Evolutionary conservation across 2,113 vertebrate species (phyloP), one percentile per base, ranked within the genome.

Genomic region (Danionella cerebrum): DNA sequence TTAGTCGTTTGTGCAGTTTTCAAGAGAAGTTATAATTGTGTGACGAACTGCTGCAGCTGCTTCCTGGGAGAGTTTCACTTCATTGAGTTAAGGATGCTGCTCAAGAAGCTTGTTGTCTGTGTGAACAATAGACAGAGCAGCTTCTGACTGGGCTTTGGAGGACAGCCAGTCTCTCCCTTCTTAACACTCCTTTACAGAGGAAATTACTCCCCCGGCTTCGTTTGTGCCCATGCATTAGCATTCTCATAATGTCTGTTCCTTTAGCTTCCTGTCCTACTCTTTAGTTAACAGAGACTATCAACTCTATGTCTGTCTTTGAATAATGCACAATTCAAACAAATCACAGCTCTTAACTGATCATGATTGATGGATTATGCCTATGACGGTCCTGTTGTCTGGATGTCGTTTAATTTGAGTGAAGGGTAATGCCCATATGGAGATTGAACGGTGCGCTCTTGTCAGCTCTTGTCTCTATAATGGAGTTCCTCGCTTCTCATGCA

Each of bases 301-400:
- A n/a, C 60, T 63, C 10, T 2, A 6, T 10, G 13, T 29, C 41
- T 51, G 22, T 51, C 42, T 60, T 25, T 66, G 67, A 60, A 39
- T 70, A 66, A 66, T 70, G 50, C 29, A 59, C 14, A 21, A 18
- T 47, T 57, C 60, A 51, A 22, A 41, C 22, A 50, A 16, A 41
- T 39, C 33, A 33, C 24, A 14, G 14, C 35, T 41, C 33, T 25
- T 38, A 35, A 47, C 66, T 52, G 50, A 57, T 63, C 51, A 48
- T 44, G 3, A 18, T 55, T 22, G 71, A 48, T 64, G 18, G 13
- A 22, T 35, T 64, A 10, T 22, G 11, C 42, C 18, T 12, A 5
- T 18, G 11, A 24, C 36, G 8, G 52, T 12, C 38, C 50, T 45
- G 41, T 71, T 60, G 21, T 27, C 63, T 63, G 31, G 31, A 59